These are phyloP conservation scores for Drosophila punjabiensis DNA, from an alignment of 1,140 invertebrate species.

Conservation along the genomic window DNA sequence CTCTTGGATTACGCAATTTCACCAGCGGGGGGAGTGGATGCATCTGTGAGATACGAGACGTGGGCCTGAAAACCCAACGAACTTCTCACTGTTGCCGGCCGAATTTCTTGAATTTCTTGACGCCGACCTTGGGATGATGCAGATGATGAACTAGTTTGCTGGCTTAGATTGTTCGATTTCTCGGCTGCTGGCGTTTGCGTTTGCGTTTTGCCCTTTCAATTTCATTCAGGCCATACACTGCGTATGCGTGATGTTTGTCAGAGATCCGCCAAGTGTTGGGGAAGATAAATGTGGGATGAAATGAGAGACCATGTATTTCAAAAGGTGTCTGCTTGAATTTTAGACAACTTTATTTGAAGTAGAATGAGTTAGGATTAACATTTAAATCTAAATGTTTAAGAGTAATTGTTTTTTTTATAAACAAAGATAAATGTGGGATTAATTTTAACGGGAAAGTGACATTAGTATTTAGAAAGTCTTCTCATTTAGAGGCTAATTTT, in stretches of 20 bases:
- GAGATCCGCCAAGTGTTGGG: conserved; percentile 16
- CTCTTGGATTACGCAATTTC: conserved; percentile 35
- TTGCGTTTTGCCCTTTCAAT: conserved; percentile 39
- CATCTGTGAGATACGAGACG: conserved; percentile 6
- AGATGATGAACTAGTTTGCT: conserved; percentile 46
- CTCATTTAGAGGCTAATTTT: neutral
- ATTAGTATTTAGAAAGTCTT: neutral
- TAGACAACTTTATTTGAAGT: conserved; percentile 1
- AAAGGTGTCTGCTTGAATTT: neutral
- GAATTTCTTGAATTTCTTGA: conserved; percentile 33
- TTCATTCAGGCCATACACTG: conserved; percentile 40
- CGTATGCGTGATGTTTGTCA: conserved; percentile 45
- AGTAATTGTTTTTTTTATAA: neutral
- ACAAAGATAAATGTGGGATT: conserved; percentile 27
- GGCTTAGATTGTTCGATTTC: conserved; percentile 23
- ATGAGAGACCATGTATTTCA: conserved; percentile 8
- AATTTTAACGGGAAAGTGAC: conserved; percentile 1
- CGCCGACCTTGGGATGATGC: conserved; percentile 35
- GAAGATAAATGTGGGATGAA: conserved; percentile 34
- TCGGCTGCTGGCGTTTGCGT: conserved; percentile 26
- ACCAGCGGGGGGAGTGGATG: conserved; percentile 12
- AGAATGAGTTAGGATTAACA: conserved; percentile 6
- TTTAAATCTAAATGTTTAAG: conserved; percentile 1
- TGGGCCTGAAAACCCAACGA: conserved; percentile 27
- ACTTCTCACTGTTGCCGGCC: conserved; percentile 36